Percentiles rank a stretch among this genome's conserved stretches.
phyloP scores from a whole-genome alignment of 1,140 invertebrate species.

The Lethrus apterus region DNA sequence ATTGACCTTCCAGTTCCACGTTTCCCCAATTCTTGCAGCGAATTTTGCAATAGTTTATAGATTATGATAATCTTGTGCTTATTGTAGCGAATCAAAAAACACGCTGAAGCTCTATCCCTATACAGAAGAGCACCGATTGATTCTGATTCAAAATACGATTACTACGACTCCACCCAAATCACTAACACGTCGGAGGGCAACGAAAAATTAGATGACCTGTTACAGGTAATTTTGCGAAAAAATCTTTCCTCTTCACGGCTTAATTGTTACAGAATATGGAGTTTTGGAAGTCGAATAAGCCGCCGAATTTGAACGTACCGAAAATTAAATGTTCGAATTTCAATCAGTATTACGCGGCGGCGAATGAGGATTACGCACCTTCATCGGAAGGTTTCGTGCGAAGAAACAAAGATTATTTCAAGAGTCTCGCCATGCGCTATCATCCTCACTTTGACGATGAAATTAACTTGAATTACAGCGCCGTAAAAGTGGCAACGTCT shows the following conservation, averaged over 20 bases:
- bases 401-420: constrained; percentile 16
- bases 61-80: too few species aligned
- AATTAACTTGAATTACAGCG: constrained; percentile 35
- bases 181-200: constrained; percentile 10
- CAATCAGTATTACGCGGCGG: background rate
- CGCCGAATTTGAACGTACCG: background rate
- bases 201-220: constrained; percentile 9
- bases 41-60: too few species aligned
- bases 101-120: constrained; percentile 33
- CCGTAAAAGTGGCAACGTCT: constrained; percentile 31
- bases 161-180: constrained; percentile 24
- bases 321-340: background rate
- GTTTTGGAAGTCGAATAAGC: background rate
- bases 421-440: constrained; percentile 25
- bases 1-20: too few species aligned
- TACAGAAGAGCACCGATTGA: constrained; percentile 26
- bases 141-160: constrained; percentile 21
- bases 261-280: background rate
- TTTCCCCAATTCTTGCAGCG: too few species aligned
- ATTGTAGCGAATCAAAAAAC: constrained; percentile 31
- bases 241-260: background rate
- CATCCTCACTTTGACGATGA: constrained; percentile 28
- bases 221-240: background rate
- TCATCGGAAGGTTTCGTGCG: background rate
- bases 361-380: background rate